A percentile compares a stretch with the other conserved stretches of the same genome.
phyloP scores from a whole-genome alignment of 2,888 invertebrate genomes.

The Caenorhabditis plicata region DNA sequence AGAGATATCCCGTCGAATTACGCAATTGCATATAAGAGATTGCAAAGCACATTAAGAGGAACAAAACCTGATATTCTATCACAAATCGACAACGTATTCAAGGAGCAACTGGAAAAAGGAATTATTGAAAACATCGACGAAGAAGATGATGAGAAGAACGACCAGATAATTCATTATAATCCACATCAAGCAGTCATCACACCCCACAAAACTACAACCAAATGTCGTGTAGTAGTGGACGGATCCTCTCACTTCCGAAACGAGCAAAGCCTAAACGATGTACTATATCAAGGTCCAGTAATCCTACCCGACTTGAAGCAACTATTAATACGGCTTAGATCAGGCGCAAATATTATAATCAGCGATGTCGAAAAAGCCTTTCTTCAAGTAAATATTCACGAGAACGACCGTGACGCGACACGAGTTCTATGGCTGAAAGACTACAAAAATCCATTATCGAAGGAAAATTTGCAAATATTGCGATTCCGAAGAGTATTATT shows the following conservation, averaged over 20 bases:
- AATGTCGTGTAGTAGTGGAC: constrained; percentile 35
- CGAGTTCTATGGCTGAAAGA: constrained; percentile 32
- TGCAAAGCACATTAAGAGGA: no score
- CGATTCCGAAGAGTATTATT: constrained; percentile 37
- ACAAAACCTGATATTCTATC: no score
- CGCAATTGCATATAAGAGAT: no score
- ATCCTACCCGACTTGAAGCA: constrained; percentile 18
- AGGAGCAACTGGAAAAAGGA: constrained; percentile 7
- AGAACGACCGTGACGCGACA: constrained; percentile 21
- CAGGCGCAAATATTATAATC: constrained; percentile 4
- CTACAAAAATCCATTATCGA: constrained; percentile 1
- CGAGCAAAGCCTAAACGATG: constrained; percentile 32
- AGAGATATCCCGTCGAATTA: no score
- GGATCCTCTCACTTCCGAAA: constrained; percentile 17
- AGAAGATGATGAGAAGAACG: neutral
- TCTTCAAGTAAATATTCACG: constrained; percentile 26
- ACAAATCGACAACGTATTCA: no score
- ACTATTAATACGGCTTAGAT: constrained; percentile 26
- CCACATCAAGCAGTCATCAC: constrained; percentile 35
- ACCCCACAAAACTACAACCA: constrained; percentile 14
- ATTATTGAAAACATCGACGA: constrained; percentile 21
- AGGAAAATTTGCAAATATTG: constrained; percentile 15
- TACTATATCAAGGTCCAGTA: constrained; percentile 26
- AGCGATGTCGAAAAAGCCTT: constrained; percentile 42
- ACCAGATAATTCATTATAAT: constrained; percentile 16